A percentile compares a stretch with the other conserved stretches of the same genome.
Evolutionary conservation across 2,113 vertebrate genomes (phyloP).

Genomic region (Daubentonia madagascariensis): DNA sequence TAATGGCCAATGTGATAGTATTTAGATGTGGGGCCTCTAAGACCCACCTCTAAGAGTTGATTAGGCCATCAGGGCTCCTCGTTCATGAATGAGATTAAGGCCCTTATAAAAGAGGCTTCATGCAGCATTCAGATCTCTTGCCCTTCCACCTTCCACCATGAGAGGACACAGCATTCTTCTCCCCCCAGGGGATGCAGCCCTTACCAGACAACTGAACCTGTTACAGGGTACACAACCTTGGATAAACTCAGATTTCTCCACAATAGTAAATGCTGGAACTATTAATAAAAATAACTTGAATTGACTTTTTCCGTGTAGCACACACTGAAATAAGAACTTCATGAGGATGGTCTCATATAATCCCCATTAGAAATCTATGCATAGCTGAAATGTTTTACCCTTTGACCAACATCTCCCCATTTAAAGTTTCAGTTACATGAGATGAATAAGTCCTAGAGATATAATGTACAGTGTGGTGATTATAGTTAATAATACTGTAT

Average conservation of each 20-base stretch:
- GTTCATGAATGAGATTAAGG: neutral
- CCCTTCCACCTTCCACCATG: neutral
- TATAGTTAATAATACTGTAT: neutral
- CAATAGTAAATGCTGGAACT: neutral
- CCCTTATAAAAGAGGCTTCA: neutral
- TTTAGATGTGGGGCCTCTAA: neutral
- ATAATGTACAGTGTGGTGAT: neutral
- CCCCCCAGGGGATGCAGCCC: neutral
- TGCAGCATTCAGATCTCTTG: neutral
- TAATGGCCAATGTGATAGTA: neutral
- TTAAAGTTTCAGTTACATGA: neutral
- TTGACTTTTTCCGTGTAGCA: neutral
- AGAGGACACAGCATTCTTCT: neutral
- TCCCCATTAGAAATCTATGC: neutral
- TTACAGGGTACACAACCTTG: neutral
- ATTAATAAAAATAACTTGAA: neutral
- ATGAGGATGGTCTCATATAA: neutral
- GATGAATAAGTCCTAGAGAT: neutral
- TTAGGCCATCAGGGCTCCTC: neutral
- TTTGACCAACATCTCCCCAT: neutral
- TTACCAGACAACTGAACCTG: neutral
- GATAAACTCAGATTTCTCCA: neutral
- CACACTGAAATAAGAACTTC: neutral
- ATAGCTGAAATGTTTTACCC: neutral
- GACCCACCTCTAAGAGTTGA: neutral